Evolutionary conservation across 2,113 vertebrate genomes (phyloP), one percentile per base, ranked within the genome.

Genomic region (Stercorarius parasiticus): DNA sequence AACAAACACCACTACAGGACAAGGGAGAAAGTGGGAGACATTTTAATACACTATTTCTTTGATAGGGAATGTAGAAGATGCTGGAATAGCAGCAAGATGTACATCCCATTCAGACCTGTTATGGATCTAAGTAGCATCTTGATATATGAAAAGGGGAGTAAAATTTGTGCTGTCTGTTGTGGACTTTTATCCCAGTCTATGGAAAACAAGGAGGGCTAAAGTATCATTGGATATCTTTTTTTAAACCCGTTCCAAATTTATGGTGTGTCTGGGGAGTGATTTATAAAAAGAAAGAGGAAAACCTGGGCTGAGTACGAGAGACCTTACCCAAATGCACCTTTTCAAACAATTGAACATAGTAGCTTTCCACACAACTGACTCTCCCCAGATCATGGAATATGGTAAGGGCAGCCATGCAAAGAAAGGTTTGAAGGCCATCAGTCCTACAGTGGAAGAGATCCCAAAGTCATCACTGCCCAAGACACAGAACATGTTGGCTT

Each of bases 381-480:
- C 98, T 43, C 98, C 98, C 8, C 94, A 74, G 70, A 98, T 88
- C 52, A 98, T 96, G 2, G 98, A 98, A 96, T 98, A 98, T 9
- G 98, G 98, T 30, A 99, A 59, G 4, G 98, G 97, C 78, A 98
- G 97, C 15, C 98, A 98, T 40, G 98, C 97, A 23, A 99, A 99
- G 96, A 98, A 99, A 0, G 98, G 97, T 97, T 98, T 97, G 97
- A 99, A 99, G 71, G 96, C 97, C 1, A 90, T 98, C 50, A 98
- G 93, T 30, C 92, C 88, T 1, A 66, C 59, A 45, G 87, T 95
- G 45, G 98, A 97, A 3, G 98, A 97, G 34, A 99, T 93, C 16
- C 98, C 98, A 12, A 99, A 98, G 77, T 98, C 98, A 13, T 80
- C 92, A 15, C 98, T 53, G 50, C 49, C 79, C 2, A 97, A 98